phyloP scores from a whole-genome alignment of 2,113 vertebrate genomes.

The Trachemys scripta region DNA sequence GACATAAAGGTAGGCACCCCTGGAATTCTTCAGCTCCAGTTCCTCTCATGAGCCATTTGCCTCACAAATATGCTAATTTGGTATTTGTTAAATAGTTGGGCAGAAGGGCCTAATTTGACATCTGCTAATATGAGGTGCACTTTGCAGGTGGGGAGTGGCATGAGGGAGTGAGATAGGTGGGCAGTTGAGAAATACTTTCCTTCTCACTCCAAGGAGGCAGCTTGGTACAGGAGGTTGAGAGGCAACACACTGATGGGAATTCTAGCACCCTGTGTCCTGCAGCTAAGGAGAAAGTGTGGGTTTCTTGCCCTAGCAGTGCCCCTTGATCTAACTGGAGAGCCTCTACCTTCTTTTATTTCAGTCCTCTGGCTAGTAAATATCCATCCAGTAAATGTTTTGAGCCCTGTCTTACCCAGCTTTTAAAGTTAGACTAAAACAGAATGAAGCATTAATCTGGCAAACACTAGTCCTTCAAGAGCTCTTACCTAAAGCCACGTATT shows the following conservation, averaged over 20 bases:
- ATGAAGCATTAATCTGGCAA: neutral
- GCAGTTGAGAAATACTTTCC: neutral
- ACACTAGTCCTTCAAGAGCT: neutral
- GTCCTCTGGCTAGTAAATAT: neutral
- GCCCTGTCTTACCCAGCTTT: neutral
- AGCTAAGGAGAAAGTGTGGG: neutral
- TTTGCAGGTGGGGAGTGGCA: neutral
- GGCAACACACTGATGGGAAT: neutral
- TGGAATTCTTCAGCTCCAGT: neutral
- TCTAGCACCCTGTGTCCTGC: neutral
- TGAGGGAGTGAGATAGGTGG: neutral
- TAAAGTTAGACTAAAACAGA: neutral
- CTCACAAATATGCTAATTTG: neutral
- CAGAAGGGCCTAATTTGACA: neutral
- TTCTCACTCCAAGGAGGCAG: neutral
- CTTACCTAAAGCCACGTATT: constrained; percentile 83
- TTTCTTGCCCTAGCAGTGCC: neutral
- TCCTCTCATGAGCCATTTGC: neutral
- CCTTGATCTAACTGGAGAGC: neutral
- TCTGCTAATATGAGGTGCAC: neutral
- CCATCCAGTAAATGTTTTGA: neutral
- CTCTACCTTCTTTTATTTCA: neutral
- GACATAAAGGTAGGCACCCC: neutral
- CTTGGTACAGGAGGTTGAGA: neutral
- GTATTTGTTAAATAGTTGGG: neutral